A percentile compares a stretch with the other conserved stretches of the same genome.
Conservation (phyloP, 92 coral and sea anemone genomes). For the Ricordea florida region DNA sequence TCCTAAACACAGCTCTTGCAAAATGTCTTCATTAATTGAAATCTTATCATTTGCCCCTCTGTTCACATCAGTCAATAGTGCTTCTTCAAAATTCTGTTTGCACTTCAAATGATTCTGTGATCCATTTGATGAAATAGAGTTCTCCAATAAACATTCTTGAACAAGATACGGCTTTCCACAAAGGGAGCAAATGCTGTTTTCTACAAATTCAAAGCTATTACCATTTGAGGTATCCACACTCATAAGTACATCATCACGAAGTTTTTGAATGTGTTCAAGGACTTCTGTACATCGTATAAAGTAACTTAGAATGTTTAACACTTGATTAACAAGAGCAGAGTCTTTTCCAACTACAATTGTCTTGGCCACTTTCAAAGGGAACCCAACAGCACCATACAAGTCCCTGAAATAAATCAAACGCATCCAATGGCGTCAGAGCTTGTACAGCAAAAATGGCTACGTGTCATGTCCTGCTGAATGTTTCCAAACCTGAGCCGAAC, state of each 20-base stretch:
- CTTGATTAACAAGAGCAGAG: slow-evolving; percentile 63
- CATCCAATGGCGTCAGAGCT: not conserved
- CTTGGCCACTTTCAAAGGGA: slow-evolving; percentile 78
- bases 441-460: too few species aligned
- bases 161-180: not conserved
- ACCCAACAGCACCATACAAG: slow-evolving; percentile 92
- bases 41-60: not conserved
- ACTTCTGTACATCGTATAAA: slow-evolving; percentile 97
- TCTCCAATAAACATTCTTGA: not conserved
- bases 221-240: not conserved
- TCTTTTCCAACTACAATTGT: slow-evolving; percentile 86
- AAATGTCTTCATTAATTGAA: not conserved
- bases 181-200: not conserved
- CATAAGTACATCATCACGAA: slow-evolving; percentile 20
- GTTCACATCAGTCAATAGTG: not conserved
- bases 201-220: not conserved
- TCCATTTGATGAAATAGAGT: not conserved
- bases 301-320: slow-evolving; percentile 80
- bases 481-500: too few species aligned
- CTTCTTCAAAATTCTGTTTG: slow-evolving; percentile 12
- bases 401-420: slow-evolving; percentile 54
- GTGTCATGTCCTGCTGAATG: too few species aligned
- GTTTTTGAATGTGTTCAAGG: slow-evolving; percentile 70
- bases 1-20: slow-evolving; percentile 12
- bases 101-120: not conserved